Conservation (phyloP, 2,113 vertebrate genomes). For the Columbina picui region DNA sequence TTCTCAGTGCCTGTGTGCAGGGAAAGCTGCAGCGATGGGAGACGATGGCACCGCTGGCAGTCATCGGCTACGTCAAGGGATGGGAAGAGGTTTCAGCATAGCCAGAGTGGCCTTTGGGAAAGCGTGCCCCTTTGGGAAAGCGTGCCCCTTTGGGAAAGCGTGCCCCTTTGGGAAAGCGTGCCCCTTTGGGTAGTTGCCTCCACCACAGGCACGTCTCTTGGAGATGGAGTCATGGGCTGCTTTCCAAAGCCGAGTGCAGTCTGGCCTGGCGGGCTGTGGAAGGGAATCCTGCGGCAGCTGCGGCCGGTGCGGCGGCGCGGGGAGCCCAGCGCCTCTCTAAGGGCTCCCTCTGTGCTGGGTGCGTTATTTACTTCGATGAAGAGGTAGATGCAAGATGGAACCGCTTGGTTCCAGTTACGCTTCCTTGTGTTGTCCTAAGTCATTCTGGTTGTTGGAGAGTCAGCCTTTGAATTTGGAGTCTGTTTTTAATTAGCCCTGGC, state of each 20-base stretch:
- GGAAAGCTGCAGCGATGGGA: not conserved
- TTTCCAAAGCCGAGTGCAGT: fast-evolving
- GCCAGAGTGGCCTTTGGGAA: not conserved
- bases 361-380: not conserved
- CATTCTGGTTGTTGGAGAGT: not conserved
- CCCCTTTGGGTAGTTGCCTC: not conserved
- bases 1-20: fast-evolving
- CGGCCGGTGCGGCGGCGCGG: not conserved
- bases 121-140: too few species aligned
- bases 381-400: not conserved
- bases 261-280: not conserved
- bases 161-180: too few species aligned
- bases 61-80: not conserved
- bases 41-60: not conserved
- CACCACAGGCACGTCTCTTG: fast-evolving
- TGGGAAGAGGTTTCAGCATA: not conserved
- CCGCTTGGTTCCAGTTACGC: not conserved
- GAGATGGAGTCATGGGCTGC: not conserved
- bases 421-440: not conserved
- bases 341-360: not conserved
- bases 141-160: too few species aligned
- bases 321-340: not conserved
- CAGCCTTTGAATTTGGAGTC: not conserved
- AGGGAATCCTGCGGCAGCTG: not conserved
- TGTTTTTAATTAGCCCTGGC: not conserved